Evolutionary conservation across 2,888 invertebrate genomes (phyloP), one percentile per base, ranked within the genome.

Genomic region (Lepidonotus clava): DNA sequence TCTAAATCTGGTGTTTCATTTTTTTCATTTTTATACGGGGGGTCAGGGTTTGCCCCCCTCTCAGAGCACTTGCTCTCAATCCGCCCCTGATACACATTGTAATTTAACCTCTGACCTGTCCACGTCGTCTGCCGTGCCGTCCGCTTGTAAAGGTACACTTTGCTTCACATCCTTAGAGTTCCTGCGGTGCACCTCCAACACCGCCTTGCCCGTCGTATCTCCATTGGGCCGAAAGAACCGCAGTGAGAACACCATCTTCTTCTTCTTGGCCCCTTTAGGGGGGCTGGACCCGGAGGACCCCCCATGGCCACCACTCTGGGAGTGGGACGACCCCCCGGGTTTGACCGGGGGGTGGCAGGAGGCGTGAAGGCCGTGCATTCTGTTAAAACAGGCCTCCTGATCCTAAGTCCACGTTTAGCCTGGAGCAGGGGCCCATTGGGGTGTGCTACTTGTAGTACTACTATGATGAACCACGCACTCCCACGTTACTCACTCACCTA

Each of bases 281-380:
- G 80, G 80, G 41, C 46, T 41, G 18, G 28, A 14, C 6, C 46
- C 28, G 41, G 28, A 11, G 6, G 46, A 46, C 36, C 38, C 38
- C 21, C 76, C 76, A 38, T 76, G 36, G 2, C 46, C 24, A n/a
- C n/a, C 11, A 14, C 46, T 14, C 14, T 80, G 46, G 41, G 46
- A 5, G 41, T 80, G 80, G 21, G 80, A 80, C 18, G 80, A 80
- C 80, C 80, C 80, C 32, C 80, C 80, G n/a, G 80, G 80, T 28
- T 80, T 80, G 80, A 80, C 80, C 28, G 80, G 80, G 46, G 80
- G 80, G 41, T 46, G 46, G 32, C 80, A 80, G 46, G 80, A 80
- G 46, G 80, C 80, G 28, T 80, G 41, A 6, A 80, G 8, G 5
- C 80, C 80, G 28, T 80, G 80, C 80, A 80, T 80, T n/a, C n/a